phyloP scores from a whole-genome alignment of 2,113 vertebrate species.

The Pterocles burchelli region DNA sequence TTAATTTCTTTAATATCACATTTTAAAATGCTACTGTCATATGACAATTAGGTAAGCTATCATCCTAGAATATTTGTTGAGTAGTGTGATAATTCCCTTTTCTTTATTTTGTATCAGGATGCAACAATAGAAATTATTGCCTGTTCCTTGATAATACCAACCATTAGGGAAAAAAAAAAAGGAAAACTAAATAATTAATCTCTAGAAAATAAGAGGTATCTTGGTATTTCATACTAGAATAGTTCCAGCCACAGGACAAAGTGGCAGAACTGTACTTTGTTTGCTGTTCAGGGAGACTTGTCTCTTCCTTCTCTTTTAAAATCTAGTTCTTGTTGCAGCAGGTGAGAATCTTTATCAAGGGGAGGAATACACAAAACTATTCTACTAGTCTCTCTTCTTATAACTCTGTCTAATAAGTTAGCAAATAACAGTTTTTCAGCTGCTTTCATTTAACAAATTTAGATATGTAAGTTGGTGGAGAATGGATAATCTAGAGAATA shows the following conservation, averaged over 20 bases:
- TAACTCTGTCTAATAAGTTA: neutral
- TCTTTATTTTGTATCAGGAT: neutral
- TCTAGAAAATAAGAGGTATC: neutral
- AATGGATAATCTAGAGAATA: neutral
- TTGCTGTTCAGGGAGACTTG: neutral
- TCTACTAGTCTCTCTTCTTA: neutral
- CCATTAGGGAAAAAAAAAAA: neutral
- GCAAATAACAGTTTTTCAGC: neutral
- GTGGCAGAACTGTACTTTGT: neutral
- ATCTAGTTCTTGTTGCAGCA: neutral
- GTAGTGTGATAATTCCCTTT: neutral
- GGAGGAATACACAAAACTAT: neutral
- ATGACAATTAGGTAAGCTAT: neutral
- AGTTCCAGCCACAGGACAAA: neutral
- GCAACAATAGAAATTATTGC: neutral
- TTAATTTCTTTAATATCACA: neutral
- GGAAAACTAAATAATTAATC: neutral
- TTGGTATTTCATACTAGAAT: neutral
- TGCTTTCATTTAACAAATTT: neutral
- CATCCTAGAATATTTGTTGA: neutral
- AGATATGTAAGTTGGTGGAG: neutral
- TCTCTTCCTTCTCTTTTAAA: neutral
- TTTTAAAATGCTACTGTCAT: neutral
- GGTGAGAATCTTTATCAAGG: neutral
- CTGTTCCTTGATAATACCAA: neutral